Conservation (phyloP, 2,113 vertebrate species). For the Hemiprocne comata region DNA sequence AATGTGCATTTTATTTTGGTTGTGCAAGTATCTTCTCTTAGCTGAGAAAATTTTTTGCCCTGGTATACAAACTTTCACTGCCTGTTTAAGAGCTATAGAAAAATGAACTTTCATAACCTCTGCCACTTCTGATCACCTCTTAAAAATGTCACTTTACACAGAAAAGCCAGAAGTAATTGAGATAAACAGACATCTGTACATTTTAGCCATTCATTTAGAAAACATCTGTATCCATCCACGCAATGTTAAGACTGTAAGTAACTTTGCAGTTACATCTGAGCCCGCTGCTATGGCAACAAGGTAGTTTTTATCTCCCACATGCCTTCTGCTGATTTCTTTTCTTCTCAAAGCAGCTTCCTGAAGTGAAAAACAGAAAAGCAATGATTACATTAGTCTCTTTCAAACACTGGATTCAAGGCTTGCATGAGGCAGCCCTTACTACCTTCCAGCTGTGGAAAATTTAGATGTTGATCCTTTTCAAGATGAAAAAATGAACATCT, state of each 20-base stretch:
- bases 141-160: background rate
- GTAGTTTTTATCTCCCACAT: conserved; percentile 48
- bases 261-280: conserved; percentile 44
- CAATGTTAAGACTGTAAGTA: conserved; percentile 53
- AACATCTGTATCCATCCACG: conserved; percentile 54
- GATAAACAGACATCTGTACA: conserved; percentile 24
- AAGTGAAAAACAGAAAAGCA: conserved; percentile 56
- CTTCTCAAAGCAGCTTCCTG: conserved; percentile 76
- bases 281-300: conserved; percentile 18
- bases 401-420: background rate
- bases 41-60: background rate
- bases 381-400: conserved; percentile 4
- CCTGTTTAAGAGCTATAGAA: background rate
- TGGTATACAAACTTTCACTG: background rate
- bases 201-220: conserved; percentile 51
- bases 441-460: conserved; percentile 30
- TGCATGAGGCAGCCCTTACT: background rate
- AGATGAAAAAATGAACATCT: background rate
- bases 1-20: background rate
- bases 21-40: background rate
- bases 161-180: conserved; percentile 39
- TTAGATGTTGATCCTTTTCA: background rate
- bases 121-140: conserved; percentile 12
- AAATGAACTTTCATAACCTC: conserved; percentile 29
- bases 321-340: conserved; percentile 37